These are phyloP conservation scores for Albula goreensis DNA, from an alignment of 2,113 vertebrate species.

Conservation along the genomic window DNA sequence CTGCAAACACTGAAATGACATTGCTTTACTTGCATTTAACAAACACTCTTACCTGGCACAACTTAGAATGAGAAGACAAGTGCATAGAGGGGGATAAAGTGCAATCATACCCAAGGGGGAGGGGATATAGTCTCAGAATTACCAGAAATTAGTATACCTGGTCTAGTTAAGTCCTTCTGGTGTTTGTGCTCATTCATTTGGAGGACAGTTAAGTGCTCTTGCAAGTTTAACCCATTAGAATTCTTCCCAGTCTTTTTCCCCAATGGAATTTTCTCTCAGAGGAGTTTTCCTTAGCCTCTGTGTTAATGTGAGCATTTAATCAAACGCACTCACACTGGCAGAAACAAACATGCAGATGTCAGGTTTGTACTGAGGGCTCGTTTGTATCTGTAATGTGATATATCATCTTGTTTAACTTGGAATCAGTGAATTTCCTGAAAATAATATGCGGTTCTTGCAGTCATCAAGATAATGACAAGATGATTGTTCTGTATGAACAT, in stretches of 20 bases:
- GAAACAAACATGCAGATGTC: neutral
- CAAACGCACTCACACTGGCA: neutral
- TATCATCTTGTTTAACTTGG: conserved; percentile 16
- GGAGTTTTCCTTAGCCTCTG: neutral
- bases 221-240: neutral
- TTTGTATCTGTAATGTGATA: conserved; percentile 2
- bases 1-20: too few species aligned
- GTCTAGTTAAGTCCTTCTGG: too few species aligned
- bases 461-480: conserved; percentile 23
- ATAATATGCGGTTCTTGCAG: conserved; percentile 9
- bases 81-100: too few species aligned
- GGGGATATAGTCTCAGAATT: too few species aligned
- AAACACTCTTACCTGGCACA: too few species aligned
- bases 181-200: too few species aligned
- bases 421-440: conserved; percentile 17
- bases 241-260: neutral
- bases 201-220: too few species aligned
- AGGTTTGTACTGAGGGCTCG: neutral
- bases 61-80: too few species aligned
- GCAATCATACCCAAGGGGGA: too few species aligned
- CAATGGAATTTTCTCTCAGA: neutral
- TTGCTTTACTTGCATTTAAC: too few species aligned
- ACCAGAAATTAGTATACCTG: too few species aligned
- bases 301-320: neutral
- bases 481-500: conserved; percentile 10